Base-by-base conservation (phyloP, 2,888 invertebrate genomes). In the Nysson spinosus region DNA sequence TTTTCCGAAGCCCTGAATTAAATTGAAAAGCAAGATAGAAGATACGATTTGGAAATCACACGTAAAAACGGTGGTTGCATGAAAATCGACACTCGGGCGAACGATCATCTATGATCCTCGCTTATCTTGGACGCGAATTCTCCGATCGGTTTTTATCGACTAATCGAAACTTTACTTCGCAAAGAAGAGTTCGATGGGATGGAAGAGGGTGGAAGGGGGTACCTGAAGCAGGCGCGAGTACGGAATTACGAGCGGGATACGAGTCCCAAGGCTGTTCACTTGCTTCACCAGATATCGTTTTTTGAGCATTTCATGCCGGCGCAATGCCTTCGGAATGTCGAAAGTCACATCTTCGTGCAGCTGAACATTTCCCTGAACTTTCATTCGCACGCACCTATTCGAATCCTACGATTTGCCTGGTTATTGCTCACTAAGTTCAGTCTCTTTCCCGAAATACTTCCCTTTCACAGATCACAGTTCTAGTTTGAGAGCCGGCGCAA, bases 241-340 rank as follows among this genome's bases (percentile, higher is more conserved):
- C 69, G 57, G 72, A 75, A 75, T 75, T 69, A 75, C 72, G 69
- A 63, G 60, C 39, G 52, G 35, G 26, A 35, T 75, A 72, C 75
- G 64, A 44, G 61, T 69, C 57, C 52, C 70, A 51, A 54, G 63
- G 52, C 62, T 65, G 68, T 64, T 64, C 64, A 42, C 9, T 56
- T 49, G 42, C 50, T 69, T 69, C 34, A 40, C 37, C 67, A 39
- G 42, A 43, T 44, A 39, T 46, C 43, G 49, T 54, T 74, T 49
- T 34, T 60, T 52, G 69, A 54, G 37, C 50, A 47, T 35, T 35
- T 50, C 49, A 24, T 28, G 35, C 14, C 39, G 35, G 35, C 24
- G 34, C 58, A 46, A 63, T 65, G 46, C 50, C 64, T 56, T 64
- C 34, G 39, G 40, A 24, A 22, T 37, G 50, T 28, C 44, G 44